Percentiles rank a stretch among this genome's conserved stretches.
Conservation (phyloP, 1,140 invertebrate species). For the Eurosta solidaginis region DNA sequence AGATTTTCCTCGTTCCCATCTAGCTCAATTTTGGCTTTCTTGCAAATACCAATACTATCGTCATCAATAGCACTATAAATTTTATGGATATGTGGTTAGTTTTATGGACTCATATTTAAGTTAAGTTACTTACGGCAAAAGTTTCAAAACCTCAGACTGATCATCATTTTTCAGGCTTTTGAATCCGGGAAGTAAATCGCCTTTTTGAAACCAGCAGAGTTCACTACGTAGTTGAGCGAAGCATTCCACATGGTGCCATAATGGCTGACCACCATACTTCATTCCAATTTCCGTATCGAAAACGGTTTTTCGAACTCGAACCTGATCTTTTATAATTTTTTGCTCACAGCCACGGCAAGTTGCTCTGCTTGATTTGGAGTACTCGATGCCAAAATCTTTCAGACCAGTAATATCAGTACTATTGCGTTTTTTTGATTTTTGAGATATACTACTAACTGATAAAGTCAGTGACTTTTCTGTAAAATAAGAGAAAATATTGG, state of each 20-base stretch:
- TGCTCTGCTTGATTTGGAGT: conserved; percentile 85
- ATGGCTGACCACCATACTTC: conserved; percentile 78
- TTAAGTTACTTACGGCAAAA: conserved; percentile 42
- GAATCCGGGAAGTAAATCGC: conserved; percentile 76
- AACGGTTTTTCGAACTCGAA: conserved; percentile 86
- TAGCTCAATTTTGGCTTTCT: conserved; percentile 72
- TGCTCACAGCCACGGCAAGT: conserved; percentile 84
- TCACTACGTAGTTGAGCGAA: conserved; percentile 70
- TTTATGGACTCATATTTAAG: background rate
- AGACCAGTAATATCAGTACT: conserved; percentile 56
- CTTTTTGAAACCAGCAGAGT: conserved; percentile 75
- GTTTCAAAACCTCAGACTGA: conserved; percentile 68
- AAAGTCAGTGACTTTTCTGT: background rate
- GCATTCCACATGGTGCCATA: conserved; percentile 93
- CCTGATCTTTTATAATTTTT: conserved; percentile 82
- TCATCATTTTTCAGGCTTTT: conserved; percentile 75
- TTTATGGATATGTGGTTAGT: background rate
- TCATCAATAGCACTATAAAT: conserved; percentile 63
- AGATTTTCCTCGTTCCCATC: conserved; percentile 63
- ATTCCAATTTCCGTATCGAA: conserved; percentile 79
- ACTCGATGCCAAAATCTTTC: conserved; percentile 81
- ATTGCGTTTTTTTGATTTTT: conserved; percentile 61
- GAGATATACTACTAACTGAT: conserved; percentile 34
- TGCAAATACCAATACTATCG: conserved; percentile 65
- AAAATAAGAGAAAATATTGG: background rate